Evolutionary conservation across 2,888 invertebrate genomes (phyloP), one percentile per base, ranked within the genome.

Genomic region (Euspilapteryx auroguttella): DNA sequence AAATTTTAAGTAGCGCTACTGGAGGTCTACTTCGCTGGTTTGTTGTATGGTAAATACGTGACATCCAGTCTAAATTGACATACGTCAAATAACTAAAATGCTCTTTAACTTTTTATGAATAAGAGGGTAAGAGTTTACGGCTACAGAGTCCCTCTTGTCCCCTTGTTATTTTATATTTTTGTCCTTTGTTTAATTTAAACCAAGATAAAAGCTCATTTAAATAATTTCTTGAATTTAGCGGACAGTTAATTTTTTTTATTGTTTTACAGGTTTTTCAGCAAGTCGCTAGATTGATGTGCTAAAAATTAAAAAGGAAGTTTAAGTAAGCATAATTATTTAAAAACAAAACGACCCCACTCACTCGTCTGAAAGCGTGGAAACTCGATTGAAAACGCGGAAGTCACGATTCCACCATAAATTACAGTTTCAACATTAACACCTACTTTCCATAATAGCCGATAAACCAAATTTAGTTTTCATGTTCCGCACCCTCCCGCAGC

Each of bases 391-490:
- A 62, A 58, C 45, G 40, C 45, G 54, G 52, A 58, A 68, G 69
- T 73, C 75, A 75, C 69, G 71, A 63, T 58, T 52, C 37, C 32
- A 47, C 51, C 45, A 71, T 75, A 75, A 71, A 75, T 73, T 57
- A 64, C 55, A 53, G 44, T 49, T 59, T 50, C 56, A 55, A 64
- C 66, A 73, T 71, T 69, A 71, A 62, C 75, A 73, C 73, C 71
- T 71, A 71, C 66, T 73, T 69, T 68, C 68, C 75, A 73, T 75
- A 73, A 73, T 66, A 66, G 68, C 63, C 73, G 73, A 73, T 73
- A 73, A 73, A 73, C 73, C 71, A 75, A 75, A 75, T 75, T 75
- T 73, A 68, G 71, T 73, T 75, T 75, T 65, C 73, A 68, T 73
- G 73, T 75, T 58, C 55, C 66, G 54, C 66, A 68, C 73, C 73